Evolutionary conservation across 2,113 vertebrate species (phyloP).

Genomic region (Anolis carolinensis): DNA sequence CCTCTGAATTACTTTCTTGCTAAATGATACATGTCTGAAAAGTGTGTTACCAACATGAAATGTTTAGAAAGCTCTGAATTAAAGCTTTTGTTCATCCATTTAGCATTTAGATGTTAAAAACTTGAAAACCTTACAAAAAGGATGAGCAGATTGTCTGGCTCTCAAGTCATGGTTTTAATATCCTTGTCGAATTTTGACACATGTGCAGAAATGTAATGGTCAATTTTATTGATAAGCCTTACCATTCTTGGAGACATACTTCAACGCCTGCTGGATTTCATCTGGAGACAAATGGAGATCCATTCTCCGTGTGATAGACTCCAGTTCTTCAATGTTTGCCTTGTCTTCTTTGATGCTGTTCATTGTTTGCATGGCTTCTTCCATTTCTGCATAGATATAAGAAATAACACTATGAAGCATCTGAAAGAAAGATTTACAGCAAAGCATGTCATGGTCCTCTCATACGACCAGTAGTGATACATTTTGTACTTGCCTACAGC

Average conservation of each 20-base stretch:
- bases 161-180: not conserved
- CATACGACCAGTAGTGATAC: too few species aligned
- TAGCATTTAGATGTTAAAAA: not conserved
- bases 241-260: slow-evolving; percentile 4
- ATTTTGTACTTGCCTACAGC: not conserved
- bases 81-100: not conserved
- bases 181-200: not conserved
- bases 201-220: not conserved
- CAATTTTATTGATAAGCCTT: slow-evolving; percentile 7
- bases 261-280: slow-evolving; percentile 12
- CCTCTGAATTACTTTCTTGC: too few species aligned
- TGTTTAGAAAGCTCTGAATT: not conserved
- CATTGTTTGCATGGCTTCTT: slow-evolving; percentile 38
- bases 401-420: not conserved
- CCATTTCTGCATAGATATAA: slow-evolving; percentile 28
- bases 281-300: slow-evolving; percentile 32
- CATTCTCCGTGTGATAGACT: slow-evolving; percentile 1
- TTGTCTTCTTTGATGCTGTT: slow-evolving; percentile 32
- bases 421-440: not conserved
- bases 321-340: slow-evolving; percentile 11
- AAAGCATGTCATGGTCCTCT: not conserved
- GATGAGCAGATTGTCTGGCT: not conserved
- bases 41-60: too few species aligned
- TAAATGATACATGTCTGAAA: too few species aligned
- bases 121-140: not conserved